Base-by-base conservation (phyloP, 2,888 invertebrate species). In the Leucophora obtusa region DNA sequence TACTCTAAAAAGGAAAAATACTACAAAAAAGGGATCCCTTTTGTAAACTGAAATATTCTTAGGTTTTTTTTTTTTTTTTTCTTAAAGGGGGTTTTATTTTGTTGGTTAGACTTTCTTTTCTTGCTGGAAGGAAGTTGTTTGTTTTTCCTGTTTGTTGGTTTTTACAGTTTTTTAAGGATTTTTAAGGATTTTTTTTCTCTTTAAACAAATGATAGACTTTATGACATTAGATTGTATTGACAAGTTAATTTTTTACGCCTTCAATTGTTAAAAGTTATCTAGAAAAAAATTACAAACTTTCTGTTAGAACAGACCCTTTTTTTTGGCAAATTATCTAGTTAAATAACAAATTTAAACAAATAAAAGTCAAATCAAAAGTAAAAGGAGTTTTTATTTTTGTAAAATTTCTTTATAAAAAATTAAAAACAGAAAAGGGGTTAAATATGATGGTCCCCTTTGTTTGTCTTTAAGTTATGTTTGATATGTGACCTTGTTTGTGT, bases 161-260 rank as follows among this genome's bases (percentile, higher is more conserved):
- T 77, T 60, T 38, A 21, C 21, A 54, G 72, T 50, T 15, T 28
- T 28, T 28, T 28, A 6, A 28, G 28, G 28, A 28, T 28, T 47
- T 28, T 60, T 15, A 38, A 38, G 38, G 38, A 38, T 38, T 38
- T 38, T 38, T 38, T 47, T 62, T 74, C 56, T 69, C 24, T 69
- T 63, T 15, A 54, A 47, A 63, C 6, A 35, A 15, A 56, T 62
- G 60, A 73, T 60, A 70, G 75, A 63, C 76, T 80, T 72, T 69
- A 63, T 69, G 72, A 68, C 72, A 72, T 79, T 75, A 66, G 33
- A 60, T 56, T 76, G 70, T 89, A 89, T 89, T 89, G 89, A 89
- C 88, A 89, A 87, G 86, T 87, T 86, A 86, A 89, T 89, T 89
- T 81, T 89, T 87, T 86, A 88, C 89, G 89, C 89, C 89, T 89